Percentiles rank a stretch among this genome's conserved stretches.
phyloP scores from a whole-genome alignment of 2,113 vertebrate genomes.

The Morone saxatilis region DNA sequence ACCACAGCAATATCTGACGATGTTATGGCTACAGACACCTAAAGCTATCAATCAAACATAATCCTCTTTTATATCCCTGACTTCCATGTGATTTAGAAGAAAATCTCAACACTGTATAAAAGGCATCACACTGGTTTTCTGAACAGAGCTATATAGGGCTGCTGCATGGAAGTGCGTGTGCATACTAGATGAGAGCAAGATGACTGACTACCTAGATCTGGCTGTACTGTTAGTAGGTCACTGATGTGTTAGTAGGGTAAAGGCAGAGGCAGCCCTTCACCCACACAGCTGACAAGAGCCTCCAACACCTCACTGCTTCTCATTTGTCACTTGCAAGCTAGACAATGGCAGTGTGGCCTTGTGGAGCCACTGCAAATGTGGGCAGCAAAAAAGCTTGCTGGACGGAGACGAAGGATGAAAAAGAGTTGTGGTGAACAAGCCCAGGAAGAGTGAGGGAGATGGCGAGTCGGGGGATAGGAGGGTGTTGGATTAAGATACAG shows the following conservation, averaged over 20 bases:
- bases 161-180: constrained; percentile 9
- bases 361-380: constrained; percentile 47
- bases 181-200: constrained; percentile 35
- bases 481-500: constrained; percentile 75
- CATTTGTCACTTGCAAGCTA: constrained; percentile 73
- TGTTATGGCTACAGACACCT: constrained; percentile 8
- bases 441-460: constrained; percentile 10
- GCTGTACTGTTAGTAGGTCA: constrained; percentile 28
- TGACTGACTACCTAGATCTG: constrained; percentile 32
- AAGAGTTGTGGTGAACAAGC: constrained; percentile 45
- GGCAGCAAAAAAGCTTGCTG: constrained; percentile 44
- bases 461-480: constrained; percentile 18
- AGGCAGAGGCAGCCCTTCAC: constrained; percentile 31
- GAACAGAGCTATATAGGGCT: constrained; percentile 3
- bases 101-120: constrained; percentile 42
- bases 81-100: constrained; percentile 17
- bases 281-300: constrained; percentile 52
- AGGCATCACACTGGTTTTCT: constrained; percentile 11
- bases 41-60: constrained; percentile 25
- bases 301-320: constrained; percentile 66
- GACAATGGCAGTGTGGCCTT: constrained; percentile 68
- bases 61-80: constrained; percentile 16
- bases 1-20: constrained; percentile 23
- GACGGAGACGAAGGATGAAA: constrained; percentile 42
- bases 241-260: constrained; percentile 43